phyloP scores from a whole-genome alignment of 2,888 invertebrate genomes.

The Cantharis lateralis region DNA sequence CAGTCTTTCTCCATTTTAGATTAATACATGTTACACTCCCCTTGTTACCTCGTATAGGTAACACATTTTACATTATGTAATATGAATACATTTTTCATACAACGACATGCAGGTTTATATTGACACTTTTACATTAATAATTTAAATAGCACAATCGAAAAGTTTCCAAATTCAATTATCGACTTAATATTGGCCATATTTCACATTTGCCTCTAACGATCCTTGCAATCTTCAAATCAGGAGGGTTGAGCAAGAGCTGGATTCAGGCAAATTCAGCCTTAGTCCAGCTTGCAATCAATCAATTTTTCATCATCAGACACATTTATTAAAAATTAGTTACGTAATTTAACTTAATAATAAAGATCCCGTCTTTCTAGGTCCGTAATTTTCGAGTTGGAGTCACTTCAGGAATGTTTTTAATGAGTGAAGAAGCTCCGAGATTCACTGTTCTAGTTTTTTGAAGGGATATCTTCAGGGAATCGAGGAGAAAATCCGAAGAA shows the following conservation, averaged over 20 bases:
- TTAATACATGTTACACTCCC: conserved; percentile 9
- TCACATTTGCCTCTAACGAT: neutral
- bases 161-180: neutral
- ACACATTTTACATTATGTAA: neutral
- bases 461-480: too few relatives aligned
- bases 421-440: too few relatives aligned
- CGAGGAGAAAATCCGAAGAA: too few relatives aligned
- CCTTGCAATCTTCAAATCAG: neutral
- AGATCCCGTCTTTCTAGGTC: too few relatives aligned
- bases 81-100: neutral
- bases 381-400: too few relatives aligned
- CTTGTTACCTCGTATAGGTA: neutral
- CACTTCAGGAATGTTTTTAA: too few relatives aligned
- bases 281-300: too few relatives aligned
- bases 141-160: neutral
- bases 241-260: neutral
- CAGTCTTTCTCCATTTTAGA: conserved; percentile 20
- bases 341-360: too few relatives aligned
- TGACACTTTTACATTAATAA: neutral
- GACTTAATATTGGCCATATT: neutral
- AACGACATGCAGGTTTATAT: neutral
- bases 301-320: too few relatives aligned
- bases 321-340: too few relatives aligned
- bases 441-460: too few relatives aligned
- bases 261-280: too few relatives aligned